phyloP scores from a whole-genome alignment of 2,888 invertebrate species.

The Tachystola acroxantha region DNA sequence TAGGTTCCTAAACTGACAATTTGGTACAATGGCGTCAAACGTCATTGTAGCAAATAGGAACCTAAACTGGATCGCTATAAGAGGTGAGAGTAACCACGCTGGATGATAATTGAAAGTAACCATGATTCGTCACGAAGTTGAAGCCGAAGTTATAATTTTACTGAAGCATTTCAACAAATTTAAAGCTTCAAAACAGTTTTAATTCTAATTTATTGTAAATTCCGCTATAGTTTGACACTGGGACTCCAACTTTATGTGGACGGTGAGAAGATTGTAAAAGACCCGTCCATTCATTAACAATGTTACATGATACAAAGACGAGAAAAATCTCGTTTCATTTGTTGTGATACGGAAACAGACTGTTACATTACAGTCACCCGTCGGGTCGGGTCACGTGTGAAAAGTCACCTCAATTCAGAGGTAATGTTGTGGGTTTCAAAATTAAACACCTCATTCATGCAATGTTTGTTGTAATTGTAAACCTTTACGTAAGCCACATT shows the following conservation, averaged over 20 bases:
- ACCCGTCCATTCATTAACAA: slow-evolving; percentile 26
- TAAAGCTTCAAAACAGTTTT: too few species aligned
- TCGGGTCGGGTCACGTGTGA: slow-evolving; percentile 37
- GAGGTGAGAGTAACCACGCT: too few species aligned
- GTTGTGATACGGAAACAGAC: slow-evolving; percentile 32
- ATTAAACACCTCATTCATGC: slow-evolving; percentile 54
- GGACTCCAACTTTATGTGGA: slow-evolving; percentile 14
- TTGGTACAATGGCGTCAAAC: too few species aligned
- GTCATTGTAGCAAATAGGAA: too few species aligned
- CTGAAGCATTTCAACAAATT: too few species aligned
- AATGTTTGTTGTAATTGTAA: slow-evolving; percentile 37
- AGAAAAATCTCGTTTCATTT: slow-evolving; percentile 18
- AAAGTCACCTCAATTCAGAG: slow-evolving; percentile 34
- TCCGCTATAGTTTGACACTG: slow-evolving; percentile 5
- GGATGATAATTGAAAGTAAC: too few species aligned
- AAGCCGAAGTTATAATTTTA: too few species aligned
- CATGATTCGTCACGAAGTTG: too few species aligned
- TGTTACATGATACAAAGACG: slow-evolving; percentile 28
- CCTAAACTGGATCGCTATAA: too few species aligned
- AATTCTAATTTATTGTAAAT: too few species aligned
- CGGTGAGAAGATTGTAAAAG: slow-evolving; percentile 18
- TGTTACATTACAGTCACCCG: slow-evolving; percentile 26
- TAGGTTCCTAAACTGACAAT: too few species aligned
- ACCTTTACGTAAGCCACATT: slow-evolving; percentile 49
- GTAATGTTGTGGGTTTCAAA: slow-evolving; percentile 37